Evolutionary conservation across 2,113 vertebrate genomes (phyloP).

Genomic region (Pao palembangensis): DNA sequence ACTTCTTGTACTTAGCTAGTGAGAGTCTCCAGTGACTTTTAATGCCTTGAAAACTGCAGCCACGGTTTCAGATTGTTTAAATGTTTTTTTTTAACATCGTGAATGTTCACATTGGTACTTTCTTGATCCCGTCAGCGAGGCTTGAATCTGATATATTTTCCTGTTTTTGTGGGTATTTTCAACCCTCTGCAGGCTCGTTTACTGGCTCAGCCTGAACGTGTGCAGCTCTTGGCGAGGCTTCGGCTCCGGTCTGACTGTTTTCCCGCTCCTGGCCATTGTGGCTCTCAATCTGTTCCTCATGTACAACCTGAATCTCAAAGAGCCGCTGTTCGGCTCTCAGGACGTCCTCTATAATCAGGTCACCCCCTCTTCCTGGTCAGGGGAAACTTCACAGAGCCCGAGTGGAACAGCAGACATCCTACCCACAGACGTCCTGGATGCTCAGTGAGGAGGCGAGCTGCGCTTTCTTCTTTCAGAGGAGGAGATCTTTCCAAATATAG

Average conservation of each 20-base stretch:
- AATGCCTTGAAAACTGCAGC: too few species aligned
- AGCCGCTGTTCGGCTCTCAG: constrained; percentile 54
- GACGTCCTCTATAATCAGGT: constrained; percentile 60
- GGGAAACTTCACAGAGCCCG: constrained; percentile 51
- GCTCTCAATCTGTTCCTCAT: constrained; percentile 74
- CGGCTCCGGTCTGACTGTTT: constrained; percentile 73
- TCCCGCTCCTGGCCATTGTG: constrained; percentile 71
- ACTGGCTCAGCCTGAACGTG: constrained; percentile 69
- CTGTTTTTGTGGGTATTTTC: constrained; percentile 12
- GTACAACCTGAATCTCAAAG: constrained; percentile 58
- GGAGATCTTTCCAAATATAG: constrained; percentile 69
- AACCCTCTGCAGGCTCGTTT: constrained; percentile 62
- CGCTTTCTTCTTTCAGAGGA: constrained; percentile 57
- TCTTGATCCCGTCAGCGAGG: not conserved
- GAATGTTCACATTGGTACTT: not conserved
- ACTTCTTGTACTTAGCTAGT: not conserved
- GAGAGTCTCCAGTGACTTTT: too few species aligned
- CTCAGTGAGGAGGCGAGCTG: constrained; percentile 44
- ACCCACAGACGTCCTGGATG: constrained; percentile 41
- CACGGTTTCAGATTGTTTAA: too few species aligned
- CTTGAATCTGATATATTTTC: constrained; percentile 29
- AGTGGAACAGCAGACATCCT: constrained; percentile 31
- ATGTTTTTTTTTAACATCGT: too few species aligned
- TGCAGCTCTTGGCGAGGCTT: constrained; percentile 74
- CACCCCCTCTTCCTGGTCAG: constrained; percentile 61